These are phyloP conservation scores for Campopleginae sp. DNA, from an alignment of 2,888 invertebrate species.

Conservation along the genomic window DNA sequence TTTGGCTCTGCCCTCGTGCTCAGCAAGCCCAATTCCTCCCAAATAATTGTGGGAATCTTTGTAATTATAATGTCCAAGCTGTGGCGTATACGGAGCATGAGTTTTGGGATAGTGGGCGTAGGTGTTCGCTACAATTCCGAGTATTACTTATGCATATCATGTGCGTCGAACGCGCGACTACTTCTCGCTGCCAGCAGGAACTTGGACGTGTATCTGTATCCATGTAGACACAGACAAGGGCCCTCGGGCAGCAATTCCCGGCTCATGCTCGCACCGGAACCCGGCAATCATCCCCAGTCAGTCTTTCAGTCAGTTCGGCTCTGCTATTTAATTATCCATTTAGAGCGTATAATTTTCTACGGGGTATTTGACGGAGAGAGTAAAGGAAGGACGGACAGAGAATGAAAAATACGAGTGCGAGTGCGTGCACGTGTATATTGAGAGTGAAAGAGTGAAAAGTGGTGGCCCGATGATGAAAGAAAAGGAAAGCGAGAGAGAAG, in stretches of 20 bases:
- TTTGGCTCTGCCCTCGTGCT: conserved; percentile 2
- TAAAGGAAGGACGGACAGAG: conserved; percentile 43
- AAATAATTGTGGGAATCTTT: conserved; percentile 80
- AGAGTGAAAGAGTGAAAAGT: conserved; percentile 26
- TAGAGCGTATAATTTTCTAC: conserved; percentile 84
- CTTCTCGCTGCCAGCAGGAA: conserved; percentile 59
- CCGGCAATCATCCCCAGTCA: conserved; percentile 84
- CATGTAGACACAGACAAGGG: conserved; percentile 30
- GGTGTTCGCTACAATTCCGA: conserved; percentile 48
- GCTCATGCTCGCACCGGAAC: conserved; percentile 83
- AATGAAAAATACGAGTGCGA: conserved; percentile 39
- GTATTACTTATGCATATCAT: conserved; percentile 59
- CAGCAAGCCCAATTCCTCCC: conserved; percentile 35
- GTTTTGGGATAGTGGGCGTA: conserved; percentile 54
- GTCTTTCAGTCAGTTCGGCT: conserved; percentile 84
- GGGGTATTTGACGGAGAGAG: conserved; percentile 68
- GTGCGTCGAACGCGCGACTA: conserved; percentile 59
- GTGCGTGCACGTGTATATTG: conserved; percentile 4
- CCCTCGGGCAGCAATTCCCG: conserved; percentile 81
- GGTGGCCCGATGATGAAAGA: conserved; percentile 35
- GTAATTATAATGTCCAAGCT: conserved; percentile 83
- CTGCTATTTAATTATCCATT: conserved; percentile 84
- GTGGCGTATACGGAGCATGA: conserved; percentile 74
- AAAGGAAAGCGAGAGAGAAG: conserved; percentile 11
- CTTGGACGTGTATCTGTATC: conserved; percentile 32